phyloP scores from a whole-genome alignment of 2,797 vertebrate species.

The Gambusia yucatana region DNA sequence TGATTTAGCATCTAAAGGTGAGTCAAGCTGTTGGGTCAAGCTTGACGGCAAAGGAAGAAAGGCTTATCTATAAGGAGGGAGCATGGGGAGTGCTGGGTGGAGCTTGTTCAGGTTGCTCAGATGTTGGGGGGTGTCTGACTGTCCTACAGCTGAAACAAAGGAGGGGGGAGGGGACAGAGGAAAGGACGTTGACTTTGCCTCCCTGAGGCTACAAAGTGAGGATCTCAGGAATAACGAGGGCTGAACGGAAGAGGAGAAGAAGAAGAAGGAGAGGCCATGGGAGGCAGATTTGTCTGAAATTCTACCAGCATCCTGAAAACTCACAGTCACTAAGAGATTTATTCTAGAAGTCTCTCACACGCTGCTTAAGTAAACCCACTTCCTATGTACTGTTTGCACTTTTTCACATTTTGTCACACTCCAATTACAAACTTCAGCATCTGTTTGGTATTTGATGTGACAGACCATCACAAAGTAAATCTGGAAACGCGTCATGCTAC shows the following conservation, averaged over 20 bases:
- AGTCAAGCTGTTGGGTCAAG: conserved; percentile 2
- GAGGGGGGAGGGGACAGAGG: background rate
- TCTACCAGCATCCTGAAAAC: conserved; percentile 33
- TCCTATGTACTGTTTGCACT: background rate
- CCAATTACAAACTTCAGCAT: background rate
- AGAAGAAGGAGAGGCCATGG: conserved; percentile 28
- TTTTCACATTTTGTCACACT: background rate
- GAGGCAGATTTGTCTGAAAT: conserved; percentile 61
- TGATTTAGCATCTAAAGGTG: background rate
- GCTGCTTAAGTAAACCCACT: background rate
- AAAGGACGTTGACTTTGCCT: conserved; percentile 34
- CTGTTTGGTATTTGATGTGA: background rate
- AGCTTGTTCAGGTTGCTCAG: conserved; percentile 65
- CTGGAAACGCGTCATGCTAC: background rate
- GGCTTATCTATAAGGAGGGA: conserved; percentile 61
- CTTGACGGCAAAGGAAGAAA: conserved; percentile 31
- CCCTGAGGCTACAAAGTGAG: conserved; percentile 49
- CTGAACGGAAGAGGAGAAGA: conserved; percentile 22
- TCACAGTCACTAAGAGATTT: conserved; percentile 24
- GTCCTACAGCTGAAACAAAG: conserved; percentile 51
- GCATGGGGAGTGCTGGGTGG: conserved; percentile 13
- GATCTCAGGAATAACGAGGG: conserved; percentile 53
- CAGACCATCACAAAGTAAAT: background rate
- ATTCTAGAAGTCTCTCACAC: conserved; percentile 3
- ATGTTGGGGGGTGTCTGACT: conserved; percentile 33